These are phyloP conservation scores for Sander vitreus DNA, from an alignment of 2,113 vertebrate species.

Conservation along the genomic window DNA sequence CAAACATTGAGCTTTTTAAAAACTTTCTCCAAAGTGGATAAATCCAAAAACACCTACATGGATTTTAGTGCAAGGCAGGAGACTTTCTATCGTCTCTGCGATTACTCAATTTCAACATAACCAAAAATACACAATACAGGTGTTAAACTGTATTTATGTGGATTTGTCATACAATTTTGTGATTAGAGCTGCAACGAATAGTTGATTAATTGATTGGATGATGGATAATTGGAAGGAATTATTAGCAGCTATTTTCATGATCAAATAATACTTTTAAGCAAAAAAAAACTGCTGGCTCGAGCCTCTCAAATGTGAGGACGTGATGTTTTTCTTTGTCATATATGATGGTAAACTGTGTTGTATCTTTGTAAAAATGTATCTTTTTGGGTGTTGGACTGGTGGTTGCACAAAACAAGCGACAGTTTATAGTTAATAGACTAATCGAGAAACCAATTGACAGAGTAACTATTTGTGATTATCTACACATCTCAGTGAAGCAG, in stretches of 20 bases:
- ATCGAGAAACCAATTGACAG: not conserved
- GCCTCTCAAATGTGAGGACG: not conserved
- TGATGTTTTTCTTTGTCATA: not conserved
- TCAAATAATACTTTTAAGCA: not conserved
- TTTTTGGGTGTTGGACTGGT: no score
- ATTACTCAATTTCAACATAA: not conserved
- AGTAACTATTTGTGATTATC: not conserved
- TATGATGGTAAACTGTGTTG: no score
- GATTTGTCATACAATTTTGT: not conserved
- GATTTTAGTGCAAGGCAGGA: no score
- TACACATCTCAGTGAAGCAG: no score
- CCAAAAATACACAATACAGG: not conserved
- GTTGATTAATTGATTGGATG: not conserved
- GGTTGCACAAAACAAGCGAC: no score
- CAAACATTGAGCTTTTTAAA: no score
- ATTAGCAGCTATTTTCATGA: not conserved
- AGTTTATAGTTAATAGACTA: not conserved
- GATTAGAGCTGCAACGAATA: not conserved
- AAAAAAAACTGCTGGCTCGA: no score
- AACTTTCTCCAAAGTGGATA: no score
- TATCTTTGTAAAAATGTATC: no score
- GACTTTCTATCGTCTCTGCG: not conserved
- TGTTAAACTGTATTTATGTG: not conserved
- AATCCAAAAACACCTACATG: no score
- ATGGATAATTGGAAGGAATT: not conserved